Base-by-base conservation (phyloP, 1,140 invertebrate genomes). In the Drosophila navojoa region DNA sequence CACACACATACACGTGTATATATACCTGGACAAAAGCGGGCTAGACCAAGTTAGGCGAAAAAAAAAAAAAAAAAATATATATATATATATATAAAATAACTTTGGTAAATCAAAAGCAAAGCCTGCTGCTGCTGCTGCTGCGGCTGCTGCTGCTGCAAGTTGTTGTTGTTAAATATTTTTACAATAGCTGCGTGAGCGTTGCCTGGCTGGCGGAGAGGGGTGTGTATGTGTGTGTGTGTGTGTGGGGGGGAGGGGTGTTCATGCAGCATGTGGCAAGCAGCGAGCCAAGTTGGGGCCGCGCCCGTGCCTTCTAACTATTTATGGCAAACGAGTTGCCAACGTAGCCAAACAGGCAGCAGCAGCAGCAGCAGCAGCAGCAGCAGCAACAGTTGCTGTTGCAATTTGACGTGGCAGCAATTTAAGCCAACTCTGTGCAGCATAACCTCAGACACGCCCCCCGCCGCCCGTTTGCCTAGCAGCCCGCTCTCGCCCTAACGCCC, bases 301-400 rank as follows among this genome's bases (percentile, higher is more conserved):
- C 82, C 82, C 82, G 79, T 79, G 82, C 82, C 82, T 87, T 87
- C 84, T 87, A 87, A 87, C 82, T 87, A 87, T 87, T 87, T 87
- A 87, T 87, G 82, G 82, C 82, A 87, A 87, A 87, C 82, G 82
- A 87, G 82, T 86, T 81, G 79, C 66, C 69, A 27, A 50, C 22
- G 53, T 5, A 59, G 57, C 57, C 57, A 59, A 59, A 47, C 29
- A 40, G 64, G 38, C 44, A 45, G 29, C 63, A 16, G 52, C 32
- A 29, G 27, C 27, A 29, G 27, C 27, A 19, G 50, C 47, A 25
- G 53, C 55, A 10, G 40, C 59, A 40, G 59, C 16, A 40, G 59
- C 53, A 15, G 44, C 38, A 38, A 16, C 16, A 16, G 35, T 15
- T 40, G 4, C 35, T 38, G 22, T 49, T 73, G 64, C 66, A 68